A percentile compares a stretch with the other conserved stretches of the same genome.
Conservation (phyloP, 2,113 vertebrate genomes). For the Diglossa brunneiventris region DNA sequence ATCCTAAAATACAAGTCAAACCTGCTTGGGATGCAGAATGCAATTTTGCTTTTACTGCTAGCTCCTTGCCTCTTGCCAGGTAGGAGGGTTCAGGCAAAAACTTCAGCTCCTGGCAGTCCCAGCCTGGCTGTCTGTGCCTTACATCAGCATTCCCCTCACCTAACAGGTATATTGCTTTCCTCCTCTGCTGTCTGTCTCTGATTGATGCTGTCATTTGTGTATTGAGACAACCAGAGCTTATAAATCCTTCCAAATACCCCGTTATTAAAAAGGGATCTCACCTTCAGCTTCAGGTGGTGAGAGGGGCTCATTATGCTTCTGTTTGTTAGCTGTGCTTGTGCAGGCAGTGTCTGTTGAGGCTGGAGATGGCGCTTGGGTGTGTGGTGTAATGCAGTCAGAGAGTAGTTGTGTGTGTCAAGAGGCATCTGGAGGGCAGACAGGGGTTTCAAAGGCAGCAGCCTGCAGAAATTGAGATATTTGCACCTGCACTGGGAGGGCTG, state of each 20-base stretch:
- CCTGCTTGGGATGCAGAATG: background rate
- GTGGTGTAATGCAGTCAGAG: background rate
- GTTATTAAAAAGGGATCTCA: slow-evolving; percentile 59
- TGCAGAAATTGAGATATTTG: background rate
- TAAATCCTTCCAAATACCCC: slow-evolving; percentile 52
- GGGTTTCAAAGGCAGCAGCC: slow-evolving; percentile 13
- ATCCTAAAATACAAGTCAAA: background rate
- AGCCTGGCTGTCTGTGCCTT: background rate
- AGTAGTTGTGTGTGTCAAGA: background rate
- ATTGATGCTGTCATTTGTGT: slow-evolving; percentile 59
- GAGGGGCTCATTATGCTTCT: slow-evolving; percentile 7
- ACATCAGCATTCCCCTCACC: slow-evolving; percentile 57
- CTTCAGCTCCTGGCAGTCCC: background rate
- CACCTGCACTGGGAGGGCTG: background rate
- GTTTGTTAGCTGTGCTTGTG: slow-evolving; percentile 29
- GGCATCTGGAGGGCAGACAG: background rate
- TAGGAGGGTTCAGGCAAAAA: background rate
- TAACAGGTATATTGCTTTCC: slow-evolving; percentile 47
- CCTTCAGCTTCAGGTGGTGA: slow-evolving; percentile 41
- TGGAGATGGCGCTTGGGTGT: background rate
- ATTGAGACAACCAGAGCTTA: slow-evolving; percentile 46
- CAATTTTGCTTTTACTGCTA: background rate
- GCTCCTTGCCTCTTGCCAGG: background rate
- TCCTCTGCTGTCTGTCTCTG: slow-evolving; percentile 39
- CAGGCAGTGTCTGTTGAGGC: background rate